phyloP scores from a whole-genome alignment of 2,888 invertebrate genomes.

The Argyresthia goedartella region DNA sequence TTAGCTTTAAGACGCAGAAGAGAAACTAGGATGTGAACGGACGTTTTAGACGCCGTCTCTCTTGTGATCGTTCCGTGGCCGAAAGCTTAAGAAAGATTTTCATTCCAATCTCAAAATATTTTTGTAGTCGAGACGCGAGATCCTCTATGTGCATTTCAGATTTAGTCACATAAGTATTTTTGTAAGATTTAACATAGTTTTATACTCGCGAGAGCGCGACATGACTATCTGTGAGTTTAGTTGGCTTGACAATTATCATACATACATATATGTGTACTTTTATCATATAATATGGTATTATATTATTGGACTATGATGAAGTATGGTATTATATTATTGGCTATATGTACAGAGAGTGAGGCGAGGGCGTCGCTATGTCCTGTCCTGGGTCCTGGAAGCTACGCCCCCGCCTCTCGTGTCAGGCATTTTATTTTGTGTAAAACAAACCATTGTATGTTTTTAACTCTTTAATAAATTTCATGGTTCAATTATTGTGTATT shows the following conservation, averaged over 20 bases:
- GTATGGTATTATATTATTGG: conserved; percentile 5
- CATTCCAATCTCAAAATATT: conserved; percentile 71
- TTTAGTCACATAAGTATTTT: conserved; percentile 68
- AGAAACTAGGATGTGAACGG: conserved; percentile 49
- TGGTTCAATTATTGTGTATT: conserved; percentile 69
- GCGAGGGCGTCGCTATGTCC: conserved; percentile 16
- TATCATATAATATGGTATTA: conserved; percentile 66
- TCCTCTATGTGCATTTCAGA: conserved; percentile 69
- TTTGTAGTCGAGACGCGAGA: conserved; percentile 66
- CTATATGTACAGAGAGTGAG: background rate
- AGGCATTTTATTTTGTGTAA: conserved; percentile 70
- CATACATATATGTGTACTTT: conserved; percentile 46
- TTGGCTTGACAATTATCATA: conserved; percentile 65
- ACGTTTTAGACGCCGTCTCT: conserved; percentile 51
- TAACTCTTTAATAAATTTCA: conserved; percentile 69
- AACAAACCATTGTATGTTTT: conserved; percentile 67
- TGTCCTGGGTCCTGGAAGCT: conserved; percentile 32
- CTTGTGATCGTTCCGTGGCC: conserved; percentile 57
- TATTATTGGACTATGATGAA: conserved; percentile 54
- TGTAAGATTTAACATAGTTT: conserved; percentile 68
- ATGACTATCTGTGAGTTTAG: conserved; percentile 65
- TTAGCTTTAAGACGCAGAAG: conserved; percentile 71
- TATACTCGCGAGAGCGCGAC: conserved; percentile 65
- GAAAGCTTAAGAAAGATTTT: conserved; percentile 57
- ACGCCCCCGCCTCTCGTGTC: conserved; percentile 43